Conservation (phyloP, 1,140 invertebrate species). For the Pachyrhynchus sulphureomaculatus region DNA sequence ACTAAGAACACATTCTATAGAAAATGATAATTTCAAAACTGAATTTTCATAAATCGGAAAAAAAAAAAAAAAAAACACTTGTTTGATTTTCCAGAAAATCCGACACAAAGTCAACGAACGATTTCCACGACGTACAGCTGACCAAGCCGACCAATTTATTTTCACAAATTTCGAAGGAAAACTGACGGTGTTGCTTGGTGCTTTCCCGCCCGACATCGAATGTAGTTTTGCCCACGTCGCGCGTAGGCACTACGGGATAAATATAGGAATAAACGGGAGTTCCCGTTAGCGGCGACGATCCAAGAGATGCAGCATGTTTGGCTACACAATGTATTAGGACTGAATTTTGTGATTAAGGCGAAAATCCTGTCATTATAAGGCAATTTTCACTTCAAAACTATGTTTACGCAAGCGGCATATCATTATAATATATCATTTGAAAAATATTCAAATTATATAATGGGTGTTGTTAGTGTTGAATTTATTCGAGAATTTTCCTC, state of each 20-base stretch:
- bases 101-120: conserved; percentile 14
- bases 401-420: no score
- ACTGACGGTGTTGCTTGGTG: neutral
- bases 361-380: no score
- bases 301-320: neutral
- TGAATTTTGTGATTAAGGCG: no score
- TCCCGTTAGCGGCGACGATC: neutral
- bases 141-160: conserved; percentile 2
- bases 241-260: neutral
- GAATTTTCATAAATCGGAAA: neutral
- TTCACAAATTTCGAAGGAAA: conserved; percentile 7
- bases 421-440: no score
- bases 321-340: no score
- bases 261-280: conserved; percentile 15
- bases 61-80: conserved; percentile 9
- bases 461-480: no score
- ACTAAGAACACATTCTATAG: neutral
- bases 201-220: neutral
- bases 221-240: conserved; percentile 15
- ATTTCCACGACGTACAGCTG: conserved; percentile 6
- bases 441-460: no score
- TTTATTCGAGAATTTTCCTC: no score
- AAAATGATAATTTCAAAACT: neutral
- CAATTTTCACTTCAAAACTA: no score
- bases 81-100: conserved; percentile 17